phyloP scores from a whole-genome alignment of 1,140 invertebrate genomes.

The Heliothis virescens region DNA sequence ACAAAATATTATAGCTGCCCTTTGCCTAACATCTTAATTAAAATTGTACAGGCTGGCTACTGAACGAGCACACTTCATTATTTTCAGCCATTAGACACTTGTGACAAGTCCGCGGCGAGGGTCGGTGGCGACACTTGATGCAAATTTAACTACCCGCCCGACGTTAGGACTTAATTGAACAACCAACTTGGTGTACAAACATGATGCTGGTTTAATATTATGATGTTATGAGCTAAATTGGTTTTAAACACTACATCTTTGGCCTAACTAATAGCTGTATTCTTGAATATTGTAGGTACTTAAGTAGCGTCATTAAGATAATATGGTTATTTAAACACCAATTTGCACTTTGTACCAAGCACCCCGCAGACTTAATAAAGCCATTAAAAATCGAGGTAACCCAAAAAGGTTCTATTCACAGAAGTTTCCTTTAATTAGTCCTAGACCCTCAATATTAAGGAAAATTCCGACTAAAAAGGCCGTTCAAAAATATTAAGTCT shows the following conservation, averaged over 20 bases:
- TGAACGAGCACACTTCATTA: conserved; percentile 32
- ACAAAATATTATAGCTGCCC: no score
- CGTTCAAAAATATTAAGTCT: conserved; percentile 1
- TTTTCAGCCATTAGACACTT: conserved; percentile 15
- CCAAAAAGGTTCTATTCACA: conserved; percentile 4
- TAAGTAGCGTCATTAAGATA: conserved; percentile 7
- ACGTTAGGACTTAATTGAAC: conserved; percentile 52
- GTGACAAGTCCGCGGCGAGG: conserved; percentile 31
- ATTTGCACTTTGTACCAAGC: neutral
- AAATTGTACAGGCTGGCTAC: neutral
- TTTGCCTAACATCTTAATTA: conserved; percentile 2
- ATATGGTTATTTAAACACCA: neutral
- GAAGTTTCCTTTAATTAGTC: conserved; percentile 11
- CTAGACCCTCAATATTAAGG: neutral
- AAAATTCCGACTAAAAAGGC: conserved; percentile 5
- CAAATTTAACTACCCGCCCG: conserved; percentile 58
- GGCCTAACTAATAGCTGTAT: neutral
- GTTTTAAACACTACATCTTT: neutral
- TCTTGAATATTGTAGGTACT: conserved; percentile 4
- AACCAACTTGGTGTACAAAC: conserved; percentile 47
- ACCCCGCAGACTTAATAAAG: conserved; percentile 5
- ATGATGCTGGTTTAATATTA: conserved; percentile 14
- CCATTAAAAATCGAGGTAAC: conserved; percentile 16
- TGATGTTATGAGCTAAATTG: neutral
- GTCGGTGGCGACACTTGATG: conserved; percentile 51